A percentile compares a stretch with the other conserved stretches of the same genome.
Conservation (phyloP, 2,797 vertebrate genomes). For the Nothura maculosa region DNA sequence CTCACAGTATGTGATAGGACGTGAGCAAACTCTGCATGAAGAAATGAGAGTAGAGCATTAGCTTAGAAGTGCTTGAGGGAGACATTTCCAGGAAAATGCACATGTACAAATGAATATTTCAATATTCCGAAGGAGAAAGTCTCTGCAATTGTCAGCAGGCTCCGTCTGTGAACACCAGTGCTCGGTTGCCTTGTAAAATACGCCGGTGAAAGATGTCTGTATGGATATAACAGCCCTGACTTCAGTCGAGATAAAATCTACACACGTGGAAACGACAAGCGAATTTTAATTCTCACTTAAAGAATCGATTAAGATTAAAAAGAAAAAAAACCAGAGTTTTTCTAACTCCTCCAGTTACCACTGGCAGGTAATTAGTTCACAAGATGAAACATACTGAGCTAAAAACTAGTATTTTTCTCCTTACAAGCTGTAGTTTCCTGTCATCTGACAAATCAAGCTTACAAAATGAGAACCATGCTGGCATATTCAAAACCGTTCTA, state of each 20-base stretch:
- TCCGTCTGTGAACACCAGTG: neutral
- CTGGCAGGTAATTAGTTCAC: neutral
- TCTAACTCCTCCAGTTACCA: neutral
- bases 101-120: neutral
- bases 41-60: neutral
- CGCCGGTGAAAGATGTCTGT: neutral
- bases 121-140: constrained; percentile 2
- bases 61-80: neutral
- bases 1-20: neutral
- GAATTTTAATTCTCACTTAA: neutral
- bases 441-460: neutral
- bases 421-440: neutral
- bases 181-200: neutral
- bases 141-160: neutral
- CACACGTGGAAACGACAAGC: neutral
- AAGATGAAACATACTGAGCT: neutral
- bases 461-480: neutral
- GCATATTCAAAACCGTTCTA: neutral
- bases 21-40: neutral
- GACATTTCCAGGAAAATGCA: neutral
- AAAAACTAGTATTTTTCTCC: neutral
- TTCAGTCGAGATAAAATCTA: neutral
- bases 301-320: neutral
- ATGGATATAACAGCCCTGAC: neutral
- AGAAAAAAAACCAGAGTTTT: neutral